Percentiles rank a stretch among this genome's conserved stretches.
These are phyloP conservation scores for Atopsyche davidsoni DNA, from an alignment of 1,140 invertebrate genomes.

Conservation along the genomic window DNA sequence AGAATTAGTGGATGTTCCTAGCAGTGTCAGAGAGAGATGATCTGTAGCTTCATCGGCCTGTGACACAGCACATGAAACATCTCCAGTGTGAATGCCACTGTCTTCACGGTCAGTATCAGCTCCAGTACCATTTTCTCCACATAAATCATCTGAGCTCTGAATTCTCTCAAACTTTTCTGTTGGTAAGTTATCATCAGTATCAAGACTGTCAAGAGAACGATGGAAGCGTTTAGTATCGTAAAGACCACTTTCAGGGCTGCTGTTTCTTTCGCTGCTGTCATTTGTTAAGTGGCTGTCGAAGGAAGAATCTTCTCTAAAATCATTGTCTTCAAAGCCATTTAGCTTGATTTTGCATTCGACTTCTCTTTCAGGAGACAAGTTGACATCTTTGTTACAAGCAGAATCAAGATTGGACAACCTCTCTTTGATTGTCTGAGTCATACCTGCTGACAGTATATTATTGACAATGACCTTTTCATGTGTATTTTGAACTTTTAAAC, in stretches of 20 bases:
- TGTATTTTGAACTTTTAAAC: constrained; percentile 50
- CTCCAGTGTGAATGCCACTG: constrained; percentile 73
- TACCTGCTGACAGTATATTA: constrained; percentile 18
- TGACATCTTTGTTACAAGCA: constrained; percentile 47
- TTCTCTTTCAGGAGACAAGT: constrained; percentile 43
- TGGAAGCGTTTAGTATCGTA: constrained; percentile 46
- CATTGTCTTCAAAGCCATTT: constrained; percentile 34
- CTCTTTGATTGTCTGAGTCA: constrained; percentile 50
- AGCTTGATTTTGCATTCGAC: constrained; percentile 25
- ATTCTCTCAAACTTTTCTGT: constrained; percentile 57
- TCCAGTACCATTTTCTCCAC: constrained; percentile 45
- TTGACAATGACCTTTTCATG: constrained; percentile 39
- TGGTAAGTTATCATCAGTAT: constrained; percentile 47
- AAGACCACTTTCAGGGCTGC: constrained; percentile 22
- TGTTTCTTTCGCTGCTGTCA: constrained; percentile 18
- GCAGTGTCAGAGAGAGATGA: constrained; percentile 12
- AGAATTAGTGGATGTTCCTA: constrained; percentile 16
- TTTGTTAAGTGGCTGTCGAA: constrained; percentile 18
- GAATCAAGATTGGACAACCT: constrained; percentile 50
- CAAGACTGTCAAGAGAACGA: constrained; percentile 59
- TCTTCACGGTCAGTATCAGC: constrained; percentile 71
- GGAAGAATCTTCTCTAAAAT: constrained; percentile 31
- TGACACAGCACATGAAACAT: constrained; percentile 69
- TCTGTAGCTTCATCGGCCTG: constrained; percentile 60
- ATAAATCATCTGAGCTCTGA: constrained; percentile 60